These are phyloP conservation scores for Tinea semifulvella DNA, from an alignment of 2,888 invertebrate genomes.

Conservation along the genomic window DNA sequence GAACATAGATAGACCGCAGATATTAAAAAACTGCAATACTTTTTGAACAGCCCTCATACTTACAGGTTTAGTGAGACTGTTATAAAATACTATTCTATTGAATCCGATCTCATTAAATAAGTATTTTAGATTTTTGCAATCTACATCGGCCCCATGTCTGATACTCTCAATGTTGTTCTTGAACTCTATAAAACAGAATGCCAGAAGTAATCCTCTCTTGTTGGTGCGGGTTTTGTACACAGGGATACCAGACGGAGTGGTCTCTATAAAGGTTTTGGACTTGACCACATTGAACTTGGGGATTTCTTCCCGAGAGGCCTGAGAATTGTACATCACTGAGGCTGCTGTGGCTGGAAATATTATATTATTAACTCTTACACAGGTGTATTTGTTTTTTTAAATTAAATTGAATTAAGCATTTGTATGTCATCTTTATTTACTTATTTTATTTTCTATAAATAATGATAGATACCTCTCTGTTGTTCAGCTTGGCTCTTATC, in stretches of 20 bases:
- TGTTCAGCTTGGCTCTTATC: too few relatives aligned
- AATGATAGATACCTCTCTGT: too few relatives aligned
- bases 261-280: constrained; percentile 30
- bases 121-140: constrained; percentile 63
- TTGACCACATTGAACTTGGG: constrained; percentile 40
- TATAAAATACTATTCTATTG: constrained; percentile 37
- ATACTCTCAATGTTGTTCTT: constrained; percentile 33
- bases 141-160: constrained; percentile 69
- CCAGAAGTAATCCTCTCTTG: constrained; percentile 66
- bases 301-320: constrained; percentile 20
- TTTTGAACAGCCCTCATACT: too few relatives aligned
- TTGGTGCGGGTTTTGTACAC: constrained; percentile 62
- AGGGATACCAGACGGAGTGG: constrained; percentile 29
- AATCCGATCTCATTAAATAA: constrained; percentile 71
- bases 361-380: too few relatives aligned
- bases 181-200: constrained; percentile 71
- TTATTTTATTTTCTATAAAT: too few relatives aligned
- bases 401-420: too few relatives aligned
- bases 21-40: too few relatives aligned
- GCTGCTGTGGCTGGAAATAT: too few relatives aligned
- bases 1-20: too few relatives aligned
- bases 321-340: too few relatives aligned
- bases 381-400: too few relatives aligned
- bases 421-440: too few relatives aligned
- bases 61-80: constrained; percentile 50